Conservation (phyloP, 2,888 invertebrate species). For the Epistrophe grossulariae region DNA sequence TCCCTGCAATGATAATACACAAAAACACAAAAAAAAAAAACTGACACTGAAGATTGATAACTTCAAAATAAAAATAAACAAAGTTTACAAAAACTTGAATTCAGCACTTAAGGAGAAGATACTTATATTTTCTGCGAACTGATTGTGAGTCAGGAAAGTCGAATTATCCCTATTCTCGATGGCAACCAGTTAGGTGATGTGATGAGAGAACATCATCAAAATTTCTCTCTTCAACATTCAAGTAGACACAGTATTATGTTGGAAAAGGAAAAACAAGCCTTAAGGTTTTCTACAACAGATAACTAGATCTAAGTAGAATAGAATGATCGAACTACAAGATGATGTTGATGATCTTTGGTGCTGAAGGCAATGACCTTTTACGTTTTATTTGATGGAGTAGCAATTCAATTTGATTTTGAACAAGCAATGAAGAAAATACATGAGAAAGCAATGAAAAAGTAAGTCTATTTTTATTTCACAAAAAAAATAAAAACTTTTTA, state of each 20-base stretch:
- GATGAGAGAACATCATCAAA: slow-evolving; percentile 28
- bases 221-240: background rate
- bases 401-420: slow-evolving; percentile 24
- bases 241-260: background rate
- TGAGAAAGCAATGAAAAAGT: background rate
- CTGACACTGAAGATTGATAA: background rate
- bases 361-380: slow-evolving; percentile 58
- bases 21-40: no score
- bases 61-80: background rate
- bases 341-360: slow-evolving; percentile 46
- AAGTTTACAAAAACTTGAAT: background rate
- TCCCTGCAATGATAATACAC: background rate
- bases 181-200: slow-evolving; percentile 1
- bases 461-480: slow-evolving; percentile 21
- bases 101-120: background rate
- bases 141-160: background rate
- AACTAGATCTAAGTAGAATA: slow-evolving; percentile 36
- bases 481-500: background rate
- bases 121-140: no score
- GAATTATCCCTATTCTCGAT: slow-evolving; percentile 6
- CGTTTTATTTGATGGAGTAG: slow-evolving; percentile 23
- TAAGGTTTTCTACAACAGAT: slow-evolving; percentile 29
- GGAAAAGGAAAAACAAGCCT: slow-evolving; percentile 1
- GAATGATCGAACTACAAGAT: slow-evolving; percentile 46
- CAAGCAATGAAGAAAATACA: background rate